phyloP scores from a whole-genome alignment of 2,888 invertebrate species.

The Eilema caniola region DNA sequence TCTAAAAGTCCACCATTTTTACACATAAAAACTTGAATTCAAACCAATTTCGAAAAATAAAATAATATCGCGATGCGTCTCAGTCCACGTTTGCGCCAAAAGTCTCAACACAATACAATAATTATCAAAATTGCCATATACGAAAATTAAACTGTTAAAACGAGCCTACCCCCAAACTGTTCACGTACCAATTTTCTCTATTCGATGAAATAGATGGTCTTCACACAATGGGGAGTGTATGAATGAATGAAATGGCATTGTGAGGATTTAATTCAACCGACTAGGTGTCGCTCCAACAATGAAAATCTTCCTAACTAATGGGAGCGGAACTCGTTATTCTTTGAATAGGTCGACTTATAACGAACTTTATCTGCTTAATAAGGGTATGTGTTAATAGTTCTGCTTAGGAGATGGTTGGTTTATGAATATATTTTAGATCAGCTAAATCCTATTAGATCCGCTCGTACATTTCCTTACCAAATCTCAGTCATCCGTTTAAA shows the following conservation, averaged over 20 bases:
- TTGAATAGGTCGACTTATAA: slow-evolving; percentile 36
- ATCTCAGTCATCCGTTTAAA: too few species aligned
- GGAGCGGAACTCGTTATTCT: slow-evolving; percentile 50
- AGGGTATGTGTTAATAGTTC: slow-evolving; percentile 21
- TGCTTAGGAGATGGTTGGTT: neutral
- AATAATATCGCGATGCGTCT: too few species aligned
- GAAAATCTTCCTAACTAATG: slow-evolving; percentile 52
- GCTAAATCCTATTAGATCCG: too few species aligned
- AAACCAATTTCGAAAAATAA: too few species aligned
- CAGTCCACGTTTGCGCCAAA: too few species aligned
- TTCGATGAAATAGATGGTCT: slow-evolving; percentile 24
- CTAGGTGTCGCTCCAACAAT: slow-evolving; percentile 39
- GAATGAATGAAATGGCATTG: slow-evolving; percentile 53
- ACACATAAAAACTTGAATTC: too few species aligned
- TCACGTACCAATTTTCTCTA: slow-evolving; percentile 22
- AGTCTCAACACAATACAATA: neutral
- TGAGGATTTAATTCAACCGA: slow-evolving; percentile 56
- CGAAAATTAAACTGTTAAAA: slow-evolving; percentile 9
- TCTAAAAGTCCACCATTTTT: too few species aligned
- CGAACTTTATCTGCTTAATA: slow-evolving; percentile 24
- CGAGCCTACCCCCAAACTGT: slow-evolving; percentile 6
- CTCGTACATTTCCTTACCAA: too few species aligned
- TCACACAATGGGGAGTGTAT: slow-evolving; percentile 41
- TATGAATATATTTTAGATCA: neutral
- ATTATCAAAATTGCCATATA: neutral